phyloP scores from a whole-genome alignment of 2,888 invertebrate species.

The Andrena flavipes region DNA sequence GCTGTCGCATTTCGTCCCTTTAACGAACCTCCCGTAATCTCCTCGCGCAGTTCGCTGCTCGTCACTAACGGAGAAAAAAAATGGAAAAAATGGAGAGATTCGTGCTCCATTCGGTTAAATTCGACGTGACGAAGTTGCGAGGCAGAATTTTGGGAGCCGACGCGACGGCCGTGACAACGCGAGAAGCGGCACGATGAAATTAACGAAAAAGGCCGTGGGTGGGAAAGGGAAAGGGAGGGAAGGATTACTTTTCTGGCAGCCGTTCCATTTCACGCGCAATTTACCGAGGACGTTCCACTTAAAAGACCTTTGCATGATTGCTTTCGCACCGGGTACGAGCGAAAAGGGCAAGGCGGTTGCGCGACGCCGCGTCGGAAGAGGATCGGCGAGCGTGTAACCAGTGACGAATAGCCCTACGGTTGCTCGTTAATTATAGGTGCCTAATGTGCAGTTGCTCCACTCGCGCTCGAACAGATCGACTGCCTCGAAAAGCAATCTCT shows the following conservation, averaged over 20 bases:
- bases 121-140: background rate
- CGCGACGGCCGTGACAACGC: constrained; percentile 9
- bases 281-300: constrained; percentile 61
- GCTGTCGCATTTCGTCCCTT: background rate
- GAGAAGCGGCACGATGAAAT: constrained; percentile 53
- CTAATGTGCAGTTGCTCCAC: background rate
- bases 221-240: constrained; percentile 33
- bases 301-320: constrained; percentile 70
- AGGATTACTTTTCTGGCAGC: constrained; percentile 68
- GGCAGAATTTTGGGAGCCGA: constrained; percentile 9
- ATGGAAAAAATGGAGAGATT: background rate
- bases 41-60: background rate
- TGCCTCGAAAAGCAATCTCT: background rate
- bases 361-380: constrained; percentile 10
- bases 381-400: constrained; percentile 42
- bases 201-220: constrained; percentile 59
- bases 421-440: constrained; percentile 43
- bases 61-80: background rate
- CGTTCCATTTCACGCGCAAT: constrained; percentile 73
- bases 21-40: background rate
- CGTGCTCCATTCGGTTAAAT: background rate
- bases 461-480: background rate
- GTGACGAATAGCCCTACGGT: constrained; percentile 44
- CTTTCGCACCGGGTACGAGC: constrained; percentile 52
- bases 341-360: constrained; percentile 45